Evolutionary conservation across 2,797 vertebrate genomes (phyloP).

Genomic region (Hirundo rustica): DNA sequence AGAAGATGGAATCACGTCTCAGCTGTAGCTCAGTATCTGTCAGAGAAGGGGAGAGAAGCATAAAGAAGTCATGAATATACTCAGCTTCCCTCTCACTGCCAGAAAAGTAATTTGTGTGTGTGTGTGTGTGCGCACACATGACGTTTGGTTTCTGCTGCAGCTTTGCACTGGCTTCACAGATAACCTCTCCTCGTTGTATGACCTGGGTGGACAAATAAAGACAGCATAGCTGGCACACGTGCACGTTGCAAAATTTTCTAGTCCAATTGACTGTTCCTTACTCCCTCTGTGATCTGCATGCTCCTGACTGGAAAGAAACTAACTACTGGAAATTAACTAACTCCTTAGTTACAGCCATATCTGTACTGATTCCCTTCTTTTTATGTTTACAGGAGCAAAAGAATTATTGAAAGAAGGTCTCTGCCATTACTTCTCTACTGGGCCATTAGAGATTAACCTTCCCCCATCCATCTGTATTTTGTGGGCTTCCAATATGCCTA

Average conservation of each 20-base stretch:
- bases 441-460: constrained; percentile 4
- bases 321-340: not conserved
- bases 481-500: not conserved
- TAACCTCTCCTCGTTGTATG: not conserved
- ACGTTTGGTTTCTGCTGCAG: not conserved
- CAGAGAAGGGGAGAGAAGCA: constrained; percentile 1
- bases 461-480: not conserved
- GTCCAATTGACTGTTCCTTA: not conserved
- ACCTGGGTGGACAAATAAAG: not conserved
- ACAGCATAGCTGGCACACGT: not conserved
- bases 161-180: not conserved
- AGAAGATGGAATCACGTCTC: constrained; percentile 92
- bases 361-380: not conserved
- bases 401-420: constrained; percentile 8
- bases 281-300: not conserved
- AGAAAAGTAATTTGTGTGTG: not conserved
- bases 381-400: not conserved
- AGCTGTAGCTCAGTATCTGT: constrained; percentile 94
- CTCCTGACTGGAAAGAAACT: not conserved
- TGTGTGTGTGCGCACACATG: too few relatives aligned
- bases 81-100: not conserved
- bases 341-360: not conserved
- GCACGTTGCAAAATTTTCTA: not conserved
- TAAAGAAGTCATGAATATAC: not conserved
- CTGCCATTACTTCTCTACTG: not conserved